Evolutionary conservation across 2,797 vertebrate genomes (phyloP).

Genomic region (Ispidina picta): DNA sequence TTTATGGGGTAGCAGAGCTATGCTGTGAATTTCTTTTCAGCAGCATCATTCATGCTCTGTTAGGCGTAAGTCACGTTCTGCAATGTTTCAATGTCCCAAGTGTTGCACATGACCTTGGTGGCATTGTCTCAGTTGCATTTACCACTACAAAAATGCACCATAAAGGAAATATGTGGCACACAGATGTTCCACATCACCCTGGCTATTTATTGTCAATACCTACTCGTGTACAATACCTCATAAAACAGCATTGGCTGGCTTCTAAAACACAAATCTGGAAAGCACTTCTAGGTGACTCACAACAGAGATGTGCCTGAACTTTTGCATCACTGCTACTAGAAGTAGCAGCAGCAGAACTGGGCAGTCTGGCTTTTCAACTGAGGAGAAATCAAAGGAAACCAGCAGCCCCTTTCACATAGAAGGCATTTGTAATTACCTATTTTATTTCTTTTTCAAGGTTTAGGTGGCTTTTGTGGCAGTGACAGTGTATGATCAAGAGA

Average conservation of each 20-base stretch:
- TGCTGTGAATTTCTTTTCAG: not conserved
- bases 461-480: not conserved
- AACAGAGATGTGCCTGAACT: not conserved
- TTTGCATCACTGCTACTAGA: not conserved
- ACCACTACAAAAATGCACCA: not conserved
- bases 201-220: not conserved
- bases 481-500: not conserved
- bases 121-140: not conserved
- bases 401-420: not conserved
- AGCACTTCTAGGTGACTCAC: not conserved
- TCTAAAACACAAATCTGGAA: not conserved
- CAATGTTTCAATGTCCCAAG: not conserved
- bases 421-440: not conserved
- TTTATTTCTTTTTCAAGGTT: not conserved
- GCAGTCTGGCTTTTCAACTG: not conserved
- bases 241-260: not conserved
- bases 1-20: not conserved
- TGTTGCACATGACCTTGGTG: accelerated
- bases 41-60: not conserved
- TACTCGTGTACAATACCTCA: not conserved
- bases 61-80: not conserved
- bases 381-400: not conserved
- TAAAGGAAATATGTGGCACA: not conserved
- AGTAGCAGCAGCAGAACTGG: not conserved
- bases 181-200: not conserved